phyloP scores from a whole-genome alignment of 2,888 invertebrate genomes.

The Scrobipalpa costella region DNA sequence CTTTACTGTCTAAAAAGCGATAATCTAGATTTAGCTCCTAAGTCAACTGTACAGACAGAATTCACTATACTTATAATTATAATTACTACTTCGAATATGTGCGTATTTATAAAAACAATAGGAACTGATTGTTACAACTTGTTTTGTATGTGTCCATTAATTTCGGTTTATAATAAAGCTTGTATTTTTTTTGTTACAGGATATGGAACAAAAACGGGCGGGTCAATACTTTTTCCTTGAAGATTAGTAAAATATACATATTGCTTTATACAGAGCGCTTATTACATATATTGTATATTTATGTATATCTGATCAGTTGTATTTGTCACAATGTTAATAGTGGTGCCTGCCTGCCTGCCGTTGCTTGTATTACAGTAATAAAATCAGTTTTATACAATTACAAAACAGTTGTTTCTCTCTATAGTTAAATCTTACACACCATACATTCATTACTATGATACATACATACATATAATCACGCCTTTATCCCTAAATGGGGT shows the following conservation, averaged over 20 bases:
- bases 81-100: too few species aligned
- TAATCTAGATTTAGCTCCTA: too few species aligned
- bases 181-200: slow-evolving; percentile 79
- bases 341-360: slow-evolving; percentile 51
- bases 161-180: background rate
- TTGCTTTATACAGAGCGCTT: background rate
- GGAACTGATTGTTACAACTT: too few species aligned
- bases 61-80: too few species aligned
- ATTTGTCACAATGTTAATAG: slow-evolving; percentile 58
- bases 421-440: too few species aligned
- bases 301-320: slow-evolving; percentile 50
- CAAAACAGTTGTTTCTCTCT: slow-evolving; percentile 41
- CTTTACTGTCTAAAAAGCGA: too few species aligned
- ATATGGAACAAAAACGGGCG: slow-evolving; percentile 97
- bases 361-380: slow-evolving; percentile 68
- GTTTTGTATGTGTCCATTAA: background rate
- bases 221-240: slow-evolving; percentile 99
- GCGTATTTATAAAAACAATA: too few species aligned
- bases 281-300: slow-evolving; percentile 52
- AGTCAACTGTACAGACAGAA: too few species aligned
- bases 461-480: too few species aligned
- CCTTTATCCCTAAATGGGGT: too few species aligned
- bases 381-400: slow-evolving; percentile 73
- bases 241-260: slow-evolving; percentile 82
- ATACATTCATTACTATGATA: too few species aligned